Evolutionary conservation across 2,888 invertebrate species (phyloP), one percentile per base, ranked within the genome.

Genomic region (Crocallis elinguaria): DNA sequence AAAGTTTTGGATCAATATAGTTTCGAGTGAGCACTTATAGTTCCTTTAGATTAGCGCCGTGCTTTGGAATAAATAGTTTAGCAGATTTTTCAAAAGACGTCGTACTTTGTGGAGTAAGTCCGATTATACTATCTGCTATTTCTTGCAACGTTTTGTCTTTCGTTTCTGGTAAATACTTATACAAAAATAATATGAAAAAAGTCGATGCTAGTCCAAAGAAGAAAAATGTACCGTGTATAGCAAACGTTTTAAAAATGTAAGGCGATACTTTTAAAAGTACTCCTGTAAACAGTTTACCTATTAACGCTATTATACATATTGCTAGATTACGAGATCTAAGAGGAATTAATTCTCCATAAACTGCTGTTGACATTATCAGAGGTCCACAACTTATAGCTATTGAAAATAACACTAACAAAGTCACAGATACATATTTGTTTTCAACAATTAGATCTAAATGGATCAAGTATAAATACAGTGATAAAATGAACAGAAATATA

Each of bases 61-160:
- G 3, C 19, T 25, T 25, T 25, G 0, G 7, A 25, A 25, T 9
- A 1, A 25, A n/a, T 29, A 32, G 14, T 1, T 35, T 11, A 11
- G n/a, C 17, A 2, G 9, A 4, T 35, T 17, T n/a, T 11, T 17
- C 9, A 3, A 16, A 12, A 33, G 16, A 33, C 11, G 4, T 12
- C 29, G 2, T 12, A 12, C 9, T 29, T 11, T 1, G 29, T 4
- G 29, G 29, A 8, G 29, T n/a, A 29, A 29, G 3, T 6, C 29
- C 29, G 2, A 2, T 35, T 11, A 36, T 36, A 21, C 21, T 21
- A 21, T 36, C 36, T 12, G 36, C 48, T 36, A 79, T 75, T 69
- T 81, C 71, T 49, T 75, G 64, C 6, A 79, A 50, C 1, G 80
- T 79, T 41, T 75, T 78, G 43, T 79, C 71, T 62, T 80, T 81